Evolutionary conservation across 2,797 vertebrate genomes (phyloP).

Genomic region (Setipinna tenuifilis): DNA sequence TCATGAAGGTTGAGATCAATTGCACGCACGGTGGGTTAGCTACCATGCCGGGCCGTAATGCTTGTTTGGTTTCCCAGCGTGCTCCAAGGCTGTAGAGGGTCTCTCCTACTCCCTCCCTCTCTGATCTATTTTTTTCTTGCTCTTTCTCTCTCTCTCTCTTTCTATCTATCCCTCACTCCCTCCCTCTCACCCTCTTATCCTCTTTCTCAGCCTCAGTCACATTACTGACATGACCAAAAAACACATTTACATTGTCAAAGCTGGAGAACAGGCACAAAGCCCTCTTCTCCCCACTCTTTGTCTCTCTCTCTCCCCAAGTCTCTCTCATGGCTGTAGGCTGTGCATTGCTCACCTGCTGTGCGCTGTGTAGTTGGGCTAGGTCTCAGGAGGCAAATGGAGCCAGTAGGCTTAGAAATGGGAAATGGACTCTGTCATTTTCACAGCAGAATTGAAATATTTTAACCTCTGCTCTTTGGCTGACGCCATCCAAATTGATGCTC

Average conservation of each 20-base stretch:
- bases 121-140: neutral
- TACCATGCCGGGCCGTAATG: slow-evolving; percentile 14
- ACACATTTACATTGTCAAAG: neutral
- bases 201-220: neutral
- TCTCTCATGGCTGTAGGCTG: neutral
- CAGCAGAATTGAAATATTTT: slow-evolving; percentile 7
- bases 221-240: neutral
- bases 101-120: neutral
- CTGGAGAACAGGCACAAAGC: neutral
- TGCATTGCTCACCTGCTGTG: neutral
- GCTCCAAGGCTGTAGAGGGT: neutral
- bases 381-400: neutral
- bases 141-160: neutral
- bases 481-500: neutral
- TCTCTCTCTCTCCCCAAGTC: neutral
- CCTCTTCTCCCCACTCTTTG: neutral
- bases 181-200: neutral
- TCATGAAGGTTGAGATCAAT: slow-evolving; percentile 37
- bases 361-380: neutral
- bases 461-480: slow-evolving; percentile 4
- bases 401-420: neutral
- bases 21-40: neutral
- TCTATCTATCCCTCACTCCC: neutral
- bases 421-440: neutral
- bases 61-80: slow-evolving; percentile 25